A percentile compares a stretch with the other conserved stretches of the same genome.
These are phyloP conservation scores for Poeciliopsis occidentalis DNA, from an alignment of 2,113 vertebrate species.

Conservation along the genomic window DNA sequence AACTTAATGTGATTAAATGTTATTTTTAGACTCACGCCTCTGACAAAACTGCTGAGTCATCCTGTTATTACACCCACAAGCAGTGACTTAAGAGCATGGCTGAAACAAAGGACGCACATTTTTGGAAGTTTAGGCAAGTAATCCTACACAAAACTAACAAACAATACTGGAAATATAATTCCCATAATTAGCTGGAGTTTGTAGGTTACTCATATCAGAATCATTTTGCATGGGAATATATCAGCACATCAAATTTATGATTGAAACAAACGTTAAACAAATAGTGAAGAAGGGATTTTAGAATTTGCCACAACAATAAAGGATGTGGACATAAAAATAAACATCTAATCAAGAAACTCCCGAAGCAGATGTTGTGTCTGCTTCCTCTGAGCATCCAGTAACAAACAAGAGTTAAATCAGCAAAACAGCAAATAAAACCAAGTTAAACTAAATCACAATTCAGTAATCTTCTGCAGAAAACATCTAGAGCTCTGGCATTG, in stretches of 20 bases:
- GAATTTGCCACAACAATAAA: not conserved
- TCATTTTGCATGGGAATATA: not conserved
- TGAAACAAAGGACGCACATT: constrained; percentile 3
- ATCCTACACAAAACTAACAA: not conserved
- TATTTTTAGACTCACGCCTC: not conserved
- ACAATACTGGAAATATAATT: not conserved
- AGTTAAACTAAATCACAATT: not conserved
- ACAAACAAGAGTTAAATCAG: not conserved
- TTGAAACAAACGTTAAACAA: not conserved
- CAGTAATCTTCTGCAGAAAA: constrained; percentile 14
- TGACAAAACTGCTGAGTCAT: constrained; percentile 6
- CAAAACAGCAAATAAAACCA: not conserved
- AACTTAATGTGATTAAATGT: not conserved
- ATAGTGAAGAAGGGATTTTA: not conserved
- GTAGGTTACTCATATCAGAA: not conserved
- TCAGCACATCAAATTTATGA: not conserved
- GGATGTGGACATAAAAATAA: not conserved
- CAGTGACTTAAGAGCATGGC: not conserved
- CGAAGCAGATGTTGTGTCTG: not conserved
- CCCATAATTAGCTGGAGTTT: no score
- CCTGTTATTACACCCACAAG: no score
- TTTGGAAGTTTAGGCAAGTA: constrained; percentile 17
- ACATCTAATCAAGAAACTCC: not conserved
- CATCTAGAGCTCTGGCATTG: not conserved
- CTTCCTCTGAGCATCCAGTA: not conserved